A percentile compares a stretch with the other conserved stretches of the same genome.
Evolutionary conservation across 1,140 invertebrate species (phyloP).

Genomic region (Megathymus violae): DNA sequence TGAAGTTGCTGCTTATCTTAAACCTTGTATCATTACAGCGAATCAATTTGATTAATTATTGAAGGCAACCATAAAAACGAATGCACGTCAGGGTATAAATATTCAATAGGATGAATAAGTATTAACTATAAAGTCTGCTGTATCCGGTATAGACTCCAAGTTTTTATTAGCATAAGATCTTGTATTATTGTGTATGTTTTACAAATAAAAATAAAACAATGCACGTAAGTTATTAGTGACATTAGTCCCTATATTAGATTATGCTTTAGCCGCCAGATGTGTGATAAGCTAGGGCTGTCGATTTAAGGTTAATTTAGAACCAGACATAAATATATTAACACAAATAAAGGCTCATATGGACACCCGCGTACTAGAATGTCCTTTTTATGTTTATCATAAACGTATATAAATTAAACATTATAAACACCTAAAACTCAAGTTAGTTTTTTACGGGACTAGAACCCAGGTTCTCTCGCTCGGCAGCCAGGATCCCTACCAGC

Average conservation of each 20-base stretch:
- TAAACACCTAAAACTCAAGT: too few species aligned
- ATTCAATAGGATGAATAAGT: background rate
- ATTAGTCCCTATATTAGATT: conserved; percentile 15
- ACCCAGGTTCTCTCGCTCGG: too few species aligned
- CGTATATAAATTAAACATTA: too few species aligned
- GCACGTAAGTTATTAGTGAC: conserved; percentile 2
- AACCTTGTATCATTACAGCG: background rate
- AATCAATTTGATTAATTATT: background rate
- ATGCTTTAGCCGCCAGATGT: conserved; percentile 2
- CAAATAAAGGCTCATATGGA: too few species aligned
- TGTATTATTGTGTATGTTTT: background rate
- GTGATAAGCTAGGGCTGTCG: background rate
- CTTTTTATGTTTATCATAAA: too few species aligned
- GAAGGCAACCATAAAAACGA: background rate
- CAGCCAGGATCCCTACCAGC: too few species aligned
- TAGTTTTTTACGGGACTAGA: too few species aligned
- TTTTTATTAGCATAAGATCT: background rate
- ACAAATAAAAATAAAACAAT: conserved; percentile 10
- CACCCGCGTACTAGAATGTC: too few species aligned
- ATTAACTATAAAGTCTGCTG: background rate
- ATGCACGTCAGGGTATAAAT: background rate
- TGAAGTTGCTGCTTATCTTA: background rate
- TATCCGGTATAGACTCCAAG: background rate
- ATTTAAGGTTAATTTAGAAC: too few species aligned
- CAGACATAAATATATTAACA: too few species aligned